Base-by-base conservation (phyloP, 2,888 invertebrate species). In the Oscheius sp. region DNA sequence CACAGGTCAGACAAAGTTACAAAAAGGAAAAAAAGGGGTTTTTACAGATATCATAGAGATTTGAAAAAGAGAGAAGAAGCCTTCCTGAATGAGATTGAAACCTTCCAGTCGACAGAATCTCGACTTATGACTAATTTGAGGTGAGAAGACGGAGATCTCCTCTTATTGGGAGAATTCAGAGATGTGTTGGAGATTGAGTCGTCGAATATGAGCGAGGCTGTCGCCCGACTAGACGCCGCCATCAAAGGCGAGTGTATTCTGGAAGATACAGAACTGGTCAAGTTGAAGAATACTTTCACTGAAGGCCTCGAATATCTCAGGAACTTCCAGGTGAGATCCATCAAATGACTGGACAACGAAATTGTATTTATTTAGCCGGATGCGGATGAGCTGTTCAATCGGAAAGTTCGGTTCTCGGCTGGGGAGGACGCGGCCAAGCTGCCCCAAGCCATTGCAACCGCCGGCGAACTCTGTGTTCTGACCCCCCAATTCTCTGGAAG, bases 281-380 rank as follows among this genome's bases (percentile, higher is more conserved):
- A 95, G 88, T 94, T 95, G 73, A 97, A 97, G 90, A 95, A 96
- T 90, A 95, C 96, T 79, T 96, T 96, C 91, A 91, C 95, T 25
- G 95, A 95, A 89, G 96, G 96, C 18, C 93, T 97, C 61, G 96
- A 97, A 88, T 96, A 96, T 89, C 92, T 97, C 82, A 92, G 91
- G 58, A 95, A 95, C 90, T 96, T 95, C 88, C 95, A 96, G 89
- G 94, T 95, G 46, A 35, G 64, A n/a, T n/a, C n/a, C n/a, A n/a
- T n/a, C n/a, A n/a, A n/a, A n/a, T n/a, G n/a, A n/a, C n/a, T n/a
- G n/a, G n/a, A n/a, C n/a, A n/a, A n/a, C n/a, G n/a, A n/a, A 35
- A 27, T 12, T 16, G 12, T 43, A 6, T 55, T 81, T 35, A 9
- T 35, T 86, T 71, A 87, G 82, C 88, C 88, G 87, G 96, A 96